Evolutionary conservation across 2,888 invertebrate species (phyloP).

Genomic region (Sturmia bella): DNA sequence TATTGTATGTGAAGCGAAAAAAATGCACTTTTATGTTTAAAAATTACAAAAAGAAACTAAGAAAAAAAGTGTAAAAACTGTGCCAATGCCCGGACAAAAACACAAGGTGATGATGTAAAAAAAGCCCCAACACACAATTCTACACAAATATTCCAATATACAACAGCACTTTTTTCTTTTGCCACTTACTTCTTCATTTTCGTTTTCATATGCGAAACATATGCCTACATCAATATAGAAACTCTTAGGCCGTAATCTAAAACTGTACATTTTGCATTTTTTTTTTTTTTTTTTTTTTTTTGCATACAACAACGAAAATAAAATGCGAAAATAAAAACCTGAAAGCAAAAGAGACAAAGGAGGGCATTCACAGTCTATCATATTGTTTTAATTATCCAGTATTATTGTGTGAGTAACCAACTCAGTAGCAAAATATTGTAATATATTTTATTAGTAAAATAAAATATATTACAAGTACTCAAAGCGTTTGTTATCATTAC

Average conservation of each 20-base stretch:
- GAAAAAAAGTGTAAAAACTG: slow-evolving; percentile 73
- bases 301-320: slow-evolving; percentile 28
- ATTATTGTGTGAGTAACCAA: too few species aligned
- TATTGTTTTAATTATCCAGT: too few species aligned
- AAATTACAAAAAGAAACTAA: slow-evolving; percentile 27
- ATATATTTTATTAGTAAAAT: too few species aligned
- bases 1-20: slow-evolving; percentile 20
- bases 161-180: slow-evolving; percentile 16
- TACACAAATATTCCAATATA: slow-evolving; percentile 2
- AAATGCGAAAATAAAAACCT: slow-evolving; percentile 13
- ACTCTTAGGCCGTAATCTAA: slow-evolving; percentile 62
- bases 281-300: background rate
- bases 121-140: slow-evolving; percentile 25
- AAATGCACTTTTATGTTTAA: slow-evolving; percentile 55
- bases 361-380: slow-evolving; percentile 1
- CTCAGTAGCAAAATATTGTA: too few species aligned
- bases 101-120: slow-evolving; percentile 78
- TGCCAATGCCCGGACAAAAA: slow-evolving; percentile 81
- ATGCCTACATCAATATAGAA: slow-evolving; percentile 65
- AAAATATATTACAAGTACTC: too few species aligned
- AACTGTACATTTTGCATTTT: slow-evolving; percentile 64
- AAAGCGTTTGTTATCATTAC: too few species aligned
- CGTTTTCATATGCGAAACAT: slow-evolving; percentile 49
- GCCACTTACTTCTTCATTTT: slow-evolving; percentile 44
- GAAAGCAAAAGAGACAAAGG: background rate